Evolutionary conservation across 2,797 vertebrate species (phyloP).

Genomic region (Selene dorsalis): DNA sequence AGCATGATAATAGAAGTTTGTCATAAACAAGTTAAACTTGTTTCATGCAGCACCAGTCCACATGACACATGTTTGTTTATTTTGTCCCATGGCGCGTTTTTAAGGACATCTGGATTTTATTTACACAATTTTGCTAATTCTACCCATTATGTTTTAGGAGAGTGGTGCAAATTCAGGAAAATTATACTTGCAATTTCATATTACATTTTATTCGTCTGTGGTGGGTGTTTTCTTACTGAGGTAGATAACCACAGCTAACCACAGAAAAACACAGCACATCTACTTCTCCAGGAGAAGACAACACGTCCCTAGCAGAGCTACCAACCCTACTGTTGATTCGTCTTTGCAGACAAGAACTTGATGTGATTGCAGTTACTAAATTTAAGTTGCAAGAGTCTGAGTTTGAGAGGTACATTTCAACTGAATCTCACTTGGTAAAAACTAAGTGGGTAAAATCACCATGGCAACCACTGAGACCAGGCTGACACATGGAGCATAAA

Average conservation of each 20-base stretch:
- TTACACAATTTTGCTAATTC: slow-evolving; percentile 16
- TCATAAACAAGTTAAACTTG: not conserved
- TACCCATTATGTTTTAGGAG: slow-evolving; percentile 16
- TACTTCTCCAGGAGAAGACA: slow-evolving; percentile 1
- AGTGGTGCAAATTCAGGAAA: slow-evolving; percentile 3
- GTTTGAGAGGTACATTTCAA: too few species aligned
- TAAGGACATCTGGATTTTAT: slow-evolving; percentile 25
- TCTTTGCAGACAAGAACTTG: not conserved
- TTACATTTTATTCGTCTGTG: not conserved
- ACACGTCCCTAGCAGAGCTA: not conserved
- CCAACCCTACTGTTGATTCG: not conserved
- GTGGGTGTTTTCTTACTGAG: slow-evolving; percentile 23
- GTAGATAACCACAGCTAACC: slow-evolving; percentile 12
- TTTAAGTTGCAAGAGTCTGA: not conserved
- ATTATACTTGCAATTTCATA: slow-evolving; percentile 19
- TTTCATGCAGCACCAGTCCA: not conserved
- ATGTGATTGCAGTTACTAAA: not conserved
- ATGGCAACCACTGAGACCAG: too few species aligned
- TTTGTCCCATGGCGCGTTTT: not conserved
- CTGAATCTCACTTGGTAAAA: too few species aligned
- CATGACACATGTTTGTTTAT: not conserved
- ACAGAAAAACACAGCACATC: not conserved
- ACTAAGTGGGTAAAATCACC: too few species aligned
- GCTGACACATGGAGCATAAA: too few species aligned
- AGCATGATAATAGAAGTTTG: not conserved